Evolutionary conservation across 1,140 invertebrate species (phyloP).

Genomic region (Brachionus rubens): DNA sequence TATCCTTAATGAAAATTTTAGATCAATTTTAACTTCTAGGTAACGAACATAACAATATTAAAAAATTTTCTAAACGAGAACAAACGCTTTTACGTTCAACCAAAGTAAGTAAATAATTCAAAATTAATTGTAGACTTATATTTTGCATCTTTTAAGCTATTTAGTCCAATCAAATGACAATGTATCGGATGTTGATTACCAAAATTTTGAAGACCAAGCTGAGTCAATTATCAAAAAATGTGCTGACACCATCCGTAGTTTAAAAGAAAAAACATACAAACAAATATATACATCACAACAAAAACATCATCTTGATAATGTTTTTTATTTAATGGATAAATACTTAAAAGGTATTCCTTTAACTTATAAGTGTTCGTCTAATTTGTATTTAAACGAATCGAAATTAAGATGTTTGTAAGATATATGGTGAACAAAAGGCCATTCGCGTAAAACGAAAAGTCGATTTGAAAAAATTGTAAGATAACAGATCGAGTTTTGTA

Average conservation of each 20-base stretch:
- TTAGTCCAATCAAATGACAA: neutral
- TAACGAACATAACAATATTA: constrained; percentile 19
- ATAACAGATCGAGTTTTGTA: neutral
- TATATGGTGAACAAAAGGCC: constrained; percentile 38
- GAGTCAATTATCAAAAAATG: constrained; percentile 37
- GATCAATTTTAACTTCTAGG: neutral
- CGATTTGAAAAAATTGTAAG: constrained; percentile 41
- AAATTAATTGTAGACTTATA: neutral
- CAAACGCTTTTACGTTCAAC: constrained; percentile 11
- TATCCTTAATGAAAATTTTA: neutral
- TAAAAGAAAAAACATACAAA: constrained; percentile 16
- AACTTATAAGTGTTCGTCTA: neutral
- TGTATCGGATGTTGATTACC: neutral
- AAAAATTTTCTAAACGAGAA: constrained; percentile 38
- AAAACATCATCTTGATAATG: constrained; percentile 19
- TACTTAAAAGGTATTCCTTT: constrained; percentile 46
- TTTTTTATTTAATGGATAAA: constrained; percentile 31
- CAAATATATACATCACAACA: constrained; percentile 8
- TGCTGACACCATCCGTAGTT: neutral
- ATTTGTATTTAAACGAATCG: neutral
- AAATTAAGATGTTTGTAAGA: constrained; percentile 40
- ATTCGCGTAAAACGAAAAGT: neutral
- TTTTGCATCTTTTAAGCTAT: neutral
- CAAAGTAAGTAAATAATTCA: neutral
- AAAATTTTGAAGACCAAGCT: constrained; percentile 24